Percentiles rank a stretch among this genome's conserved stretches.
These are phyloP conservation scores for Noctua pronuba DNA, from an alignment of 2,888 invertebrate species.

Conservation along the genomic window DNA sequence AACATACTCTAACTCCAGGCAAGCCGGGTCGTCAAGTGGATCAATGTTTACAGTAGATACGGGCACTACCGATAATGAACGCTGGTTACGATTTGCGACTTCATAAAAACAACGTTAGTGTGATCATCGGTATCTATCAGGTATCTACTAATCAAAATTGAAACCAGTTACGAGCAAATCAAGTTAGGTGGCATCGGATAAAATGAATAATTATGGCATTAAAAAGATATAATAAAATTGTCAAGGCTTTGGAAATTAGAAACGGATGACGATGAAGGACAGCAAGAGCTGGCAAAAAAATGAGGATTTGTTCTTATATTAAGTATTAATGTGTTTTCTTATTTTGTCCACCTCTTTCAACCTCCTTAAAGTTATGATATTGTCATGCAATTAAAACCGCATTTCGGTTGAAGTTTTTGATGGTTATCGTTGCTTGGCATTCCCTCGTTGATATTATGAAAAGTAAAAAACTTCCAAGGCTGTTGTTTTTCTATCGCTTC, in stretches of 20 bases:
- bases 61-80: conserved; percentile 72
- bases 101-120: conserved; percentile 67
- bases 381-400: conserved; percentile 33
- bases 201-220: not conserved
- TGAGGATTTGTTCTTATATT: not conserved
- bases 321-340: not conserved
- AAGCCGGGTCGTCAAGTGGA: conserved; percentile 67
- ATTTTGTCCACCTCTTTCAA: conserved; percentile 10
- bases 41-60: conserved; percentile 67
- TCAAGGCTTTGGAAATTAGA: not conserved
- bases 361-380: not conserved
- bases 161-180: conserved; percentile 1
- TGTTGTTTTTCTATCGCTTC: conserved; percentile 44
- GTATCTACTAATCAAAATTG: conserved; percentile 1
- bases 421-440: conserved; percentile 37
- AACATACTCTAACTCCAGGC: conserved; percentile 58
- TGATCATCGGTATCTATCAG: not conserved
- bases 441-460: conserved; percentile 19
- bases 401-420: conserved; percentile 28
- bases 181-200: not conserved
- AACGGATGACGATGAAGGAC: not conserved
- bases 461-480: conserved; percentile 53
- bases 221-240: conserved; percentile 7
- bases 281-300: not conserved
- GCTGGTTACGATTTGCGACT: conserved; percentile 74